A percentile compares a stretch with the other conserved stretches of the same genome.
Evolutionary conservation across 2,113 vertebrate genomes (phyloP).

Genomic region (Gymnarchus niloticus): DNA sequence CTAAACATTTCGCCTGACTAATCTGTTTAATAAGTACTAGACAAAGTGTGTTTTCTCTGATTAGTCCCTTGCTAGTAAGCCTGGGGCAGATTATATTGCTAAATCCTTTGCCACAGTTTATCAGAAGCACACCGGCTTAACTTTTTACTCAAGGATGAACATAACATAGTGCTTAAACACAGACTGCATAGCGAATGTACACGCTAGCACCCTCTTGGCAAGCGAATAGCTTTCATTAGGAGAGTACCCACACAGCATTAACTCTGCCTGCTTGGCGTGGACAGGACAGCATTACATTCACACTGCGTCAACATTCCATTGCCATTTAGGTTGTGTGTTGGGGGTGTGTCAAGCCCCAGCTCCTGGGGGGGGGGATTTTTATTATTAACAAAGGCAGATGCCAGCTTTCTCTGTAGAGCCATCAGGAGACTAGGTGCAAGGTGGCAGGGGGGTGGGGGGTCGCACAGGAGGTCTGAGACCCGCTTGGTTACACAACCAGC

Average conservation of each 20-base stretch:
- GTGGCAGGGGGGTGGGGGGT: background rate
- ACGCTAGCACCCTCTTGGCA: background rate
- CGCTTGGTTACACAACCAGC: background rate
- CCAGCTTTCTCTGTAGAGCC: background rate
- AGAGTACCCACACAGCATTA: background rate
- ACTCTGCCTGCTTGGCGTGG: background rate
- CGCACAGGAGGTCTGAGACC: background rate
- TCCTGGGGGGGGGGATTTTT: background rate
- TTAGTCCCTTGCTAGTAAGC: background rate
- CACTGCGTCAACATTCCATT: background rate
- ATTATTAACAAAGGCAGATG: background rate
- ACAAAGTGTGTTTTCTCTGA: background rate
- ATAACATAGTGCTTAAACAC: background rate
- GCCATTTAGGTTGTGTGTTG: background rate
- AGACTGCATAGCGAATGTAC: background rate
- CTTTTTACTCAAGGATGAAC: constrained; percentile 36
- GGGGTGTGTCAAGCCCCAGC: background rate
- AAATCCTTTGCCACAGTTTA: constrained; percentile 27
- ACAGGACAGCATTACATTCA: background rate
- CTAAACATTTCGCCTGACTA: background rate
- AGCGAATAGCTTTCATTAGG: background rate
- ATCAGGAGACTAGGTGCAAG: background rate
- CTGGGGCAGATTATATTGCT: background rate
- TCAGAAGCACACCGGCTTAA: constrained; percentile 31
- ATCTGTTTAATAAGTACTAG: background rate